Conservation (phyloP, 1,140 invertebrate species). For the Papilio dardanus region DNA sequence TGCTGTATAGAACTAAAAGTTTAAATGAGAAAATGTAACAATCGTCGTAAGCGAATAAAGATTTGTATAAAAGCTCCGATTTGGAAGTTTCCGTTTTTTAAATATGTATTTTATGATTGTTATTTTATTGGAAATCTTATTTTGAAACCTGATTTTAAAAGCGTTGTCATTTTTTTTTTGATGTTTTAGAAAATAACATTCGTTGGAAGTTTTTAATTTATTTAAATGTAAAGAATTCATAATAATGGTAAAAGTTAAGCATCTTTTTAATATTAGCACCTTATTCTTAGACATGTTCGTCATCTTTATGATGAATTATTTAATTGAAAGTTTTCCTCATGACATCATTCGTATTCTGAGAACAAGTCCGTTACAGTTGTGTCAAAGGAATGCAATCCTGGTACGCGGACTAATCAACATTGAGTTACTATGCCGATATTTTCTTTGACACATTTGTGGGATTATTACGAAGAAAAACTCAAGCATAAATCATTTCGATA, state of each 20-base stretch:
- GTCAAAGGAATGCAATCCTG: slow-evolving; percentile 5
- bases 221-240: background rate
- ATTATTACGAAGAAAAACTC: background rate
- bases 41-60: background rate
- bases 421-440: background rate
- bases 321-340: slow-evolving; percentile 7
- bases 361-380: slow-evolving; percentile 11
- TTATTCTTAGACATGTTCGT: background rate
- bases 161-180: background rate
- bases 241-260: too few relatives aligned
- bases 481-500: background rate
- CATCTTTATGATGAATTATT: slow-evolving; percentile 13
- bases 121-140: background rate
- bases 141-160: background rate
- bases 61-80: background rate
- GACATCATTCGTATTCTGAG: slow-evolving; percentile 2
- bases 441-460: background rate
- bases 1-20: background rate
- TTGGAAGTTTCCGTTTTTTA: background rate
- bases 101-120: background rate
- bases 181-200: background rate
- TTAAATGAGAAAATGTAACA: background rate
- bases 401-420: background rate
- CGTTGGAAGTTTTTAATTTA: background rate
- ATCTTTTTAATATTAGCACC: background rate